Conservation (phyloP, 2,888 invertebrate species). For the Caprella mutica region DNA sequence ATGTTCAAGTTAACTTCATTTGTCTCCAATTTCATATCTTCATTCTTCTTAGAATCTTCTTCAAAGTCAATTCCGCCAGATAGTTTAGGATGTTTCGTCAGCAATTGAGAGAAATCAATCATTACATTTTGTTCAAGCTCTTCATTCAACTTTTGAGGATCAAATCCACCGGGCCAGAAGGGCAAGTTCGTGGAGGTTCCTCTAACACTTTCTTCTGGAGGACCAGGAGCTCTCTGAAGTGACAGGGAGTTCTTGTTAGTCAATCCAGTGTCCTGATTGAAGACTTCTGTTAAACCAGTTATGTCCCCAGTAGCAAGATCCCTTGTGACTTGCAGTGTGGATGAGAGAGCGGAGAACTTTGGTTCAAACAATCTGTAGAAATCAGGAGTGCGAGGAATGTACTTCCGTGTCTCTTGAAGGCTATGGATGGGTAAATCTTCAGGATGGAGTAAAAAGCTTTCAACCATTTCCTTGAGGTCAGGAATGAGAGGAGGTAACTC, state of each 20-base stretch:
- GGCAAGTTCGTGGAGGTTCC: conserved; percentile 71
- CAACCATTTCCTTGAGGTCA: conserved; percentile 25
- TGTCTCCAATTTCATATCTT: background rate
- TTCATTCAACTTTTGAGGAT: conserved; percentile 27
- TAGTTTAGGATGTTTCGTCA: conserved; percentile 27
- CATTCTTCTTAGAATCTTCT: background rate
- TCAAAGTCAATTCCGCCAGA: conserved; percentile 27
- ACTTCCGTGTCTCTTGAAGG: conserved; percentile 15
- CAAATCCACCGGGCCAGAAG: conserved; percentile 76
- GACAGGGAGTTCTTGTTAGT: conserved; percentile 65
- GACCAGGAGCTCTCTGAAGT: conserved; percentile 43
- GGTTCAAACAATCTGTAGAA: conserved; percentile 19
- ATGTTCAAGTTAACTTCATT: conserved; percentile 43
- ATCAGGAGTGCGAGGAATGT: conserved; percentile 18
- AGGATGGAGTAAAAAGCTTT: conserved; percentile 22
- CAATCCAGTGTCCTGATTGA: conserved; percentile 50
- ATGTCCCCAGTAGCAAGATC: conserved; percentile 32
- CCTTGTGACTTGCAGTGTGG: conserved; percentile 24
- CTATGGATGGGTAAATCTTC: conserved; percentile 32
- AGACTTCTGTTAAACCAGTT: conserved; percentile 44
- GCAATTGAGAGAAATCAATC: conserved; percentile 10
- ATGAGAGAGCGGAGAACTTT: conserved; percentile 11
- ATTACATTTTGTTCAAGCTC: conserved; percentile 20
- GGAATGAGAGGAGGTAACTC: conserved; percentile 27
- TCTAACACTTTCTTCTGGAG: conserved; percentile 55